Evolutionary conservation across 2,888 invertebrate genomes (phyloP).

Genomic region (Ptychoptera albimana): DNA sequence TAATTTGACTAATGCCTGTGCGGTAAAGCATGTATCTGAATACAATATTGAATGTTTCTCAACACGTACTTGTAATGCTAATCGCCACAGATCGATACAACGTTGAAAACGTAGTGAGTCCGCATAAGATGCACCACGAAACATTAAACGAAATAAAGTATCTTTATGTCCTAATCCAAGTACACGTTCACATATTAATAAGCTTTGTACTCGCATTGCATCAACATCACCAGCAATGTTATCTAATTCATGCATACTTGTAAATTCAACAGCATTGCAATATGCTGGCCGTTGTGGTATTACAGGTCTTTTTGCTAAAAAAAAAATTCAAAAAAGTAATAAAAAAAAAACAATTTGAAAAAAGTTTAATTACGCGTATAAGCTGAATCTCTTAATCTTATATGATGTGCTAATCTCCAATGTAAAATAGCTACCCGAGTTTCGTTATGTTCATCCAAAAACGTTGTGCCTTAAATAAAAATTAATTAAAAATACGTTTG

Average conservation of each 20-base stretch:
- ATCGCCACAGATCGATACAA: constrained; percentile 76
- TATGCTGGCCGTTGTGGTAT: constrained; percentile 44
- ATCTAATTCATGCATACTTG: constrained; percentile 51
- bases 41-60: constrained; percentile 59
- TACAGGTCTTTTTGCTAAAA: constrained; percentile 36
- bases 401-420: constrained; percentile 66
- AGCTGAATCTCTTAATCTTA: constrained; percentile 32
- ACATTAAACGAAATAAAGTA: constrained; percentile 63
- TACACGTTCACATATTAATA: constrained; percentile 76
- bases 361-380: constrained; percentile 20
- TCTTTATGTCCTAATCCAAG: constrained; percentile 77
- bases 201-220: constrained; percentile 69
- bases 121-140: constrained; percentile 55
- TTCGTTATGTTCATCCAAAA: constrained; percentile 75
- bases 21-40: constrained; percentile 72
- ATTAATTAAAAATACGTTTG: neutral
- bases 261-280: constrained; percentile 57
- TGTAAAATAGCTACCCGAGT: constrained; percentile 49
- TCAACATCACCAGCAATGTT: constrained; percentile 65
- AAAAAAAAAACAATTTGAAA: constrained; percentile 3
- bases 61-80: constrained; percentile 65
- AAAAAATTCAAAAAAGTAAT: neutral
- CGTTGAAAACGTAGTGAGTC: constrained; percentile 60
- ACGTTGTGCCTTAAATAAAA: constrained; percentile 44
- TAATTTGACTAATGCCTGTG: constrained; percentile 69